phyloP scores from a whole-genome alignment of 2,797 vertebrate genomes.

The Pantherophis alleghaniensis region DNA sequence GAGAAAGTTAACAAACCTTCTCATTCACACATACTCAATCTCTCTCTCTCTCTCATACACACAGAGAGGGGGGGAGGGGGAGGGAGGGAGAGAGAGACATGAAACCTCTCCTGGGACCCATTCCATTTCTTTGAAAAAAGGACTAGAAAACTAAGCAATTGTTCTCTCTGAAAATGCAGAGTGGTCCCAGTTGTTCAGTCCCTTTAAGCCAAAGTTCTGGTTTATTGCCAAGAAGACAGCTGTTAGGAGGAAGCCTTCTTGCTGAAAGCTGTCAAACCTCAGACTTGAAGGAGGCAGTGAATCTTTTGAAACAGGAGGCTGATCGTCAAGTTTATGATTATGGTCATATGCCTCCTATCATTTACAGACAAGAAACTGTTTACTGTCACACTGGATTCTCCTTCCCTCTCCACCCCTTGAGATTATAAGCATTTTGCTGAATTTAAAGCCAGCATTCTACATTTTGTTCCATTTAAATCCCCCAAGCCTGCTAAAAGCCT shows the following conservation, averaged over 20 bases:
- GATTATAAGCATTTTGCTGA: neutral
- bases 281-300: slow-evolving; percentile 83
- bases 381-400: neutral
- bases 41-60: neutral
- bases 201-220: slow-evolving; percentile 89
- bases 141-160: slow-evolving; percentile 77
- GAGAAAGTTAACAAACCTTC: neutral
- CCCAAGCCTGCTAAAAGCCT: neutral
- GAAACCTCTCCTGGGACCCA: slow-evolving; percentile 22
- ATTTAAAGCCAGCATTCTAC: neutral
- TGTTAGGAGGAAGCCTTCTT: slow-evolving; percentile 91
- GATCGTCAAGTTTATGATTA: slow-evolving; percentile 55
- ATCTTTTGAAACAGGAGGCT: slow-evolving; percentile 42
- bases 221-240: slow-evolving; percentile 95
- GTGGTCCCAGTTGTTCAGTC: slow-evolving; percentile 81
- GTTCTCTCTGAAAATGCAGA: slow-evolving; percentile 76
- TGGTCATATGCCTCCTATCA: slow-evolving; percentile 24
- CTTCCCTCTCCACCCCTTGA: neutral
- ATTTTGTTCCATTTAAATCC: neutral
- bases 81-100: neutral
- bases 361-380: neutral
- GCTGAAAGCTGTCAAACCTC: slow-evolving; percentile 86
- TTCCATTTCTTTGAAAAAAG: slow-evolving; percentile 37
- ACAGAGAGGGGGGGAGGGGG: neutral
- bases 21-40: neutral